Conservation (phyloP, 2,888 invertebrate genomes). For the Andrena praecox region DNA sequence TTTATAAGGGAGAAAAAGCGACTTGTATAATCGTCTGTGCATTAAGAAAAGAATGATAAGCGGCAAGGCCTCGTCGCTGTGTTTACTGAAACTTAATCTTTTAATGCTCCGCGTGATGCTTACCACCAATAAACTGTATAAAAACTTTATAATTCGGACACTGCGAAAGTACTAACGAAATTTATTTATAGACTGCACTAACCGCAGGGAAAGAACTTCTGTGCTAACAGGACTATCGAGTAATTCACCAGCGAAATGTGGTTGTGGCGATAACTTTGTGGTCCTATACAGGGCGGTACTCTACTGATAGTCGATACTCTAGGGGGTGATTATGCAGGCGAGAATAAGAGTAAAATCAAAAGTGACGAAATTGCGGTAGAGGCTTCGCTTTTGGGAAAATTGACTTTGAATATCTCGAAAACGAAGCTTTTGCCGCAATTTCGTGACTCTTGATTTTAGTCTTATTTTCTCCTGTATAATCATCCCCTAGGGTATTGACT, state of each 20-base stretch:
- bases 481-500: no score
- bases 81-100: conserved; percentile 23
- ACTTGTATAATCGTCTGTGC: conserved; percentile 3
- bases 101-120: conserved; percentile 7
- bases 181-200: conserved; percentile 26
- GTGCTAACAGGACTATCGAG: background rate
- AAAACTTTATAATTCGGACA: background rate
- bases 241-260: background rate
- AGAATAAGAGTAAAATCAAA: no score
- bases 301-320: no score
- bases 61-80: conserved; percentile 14
- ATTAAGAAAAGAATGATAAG: background rate
- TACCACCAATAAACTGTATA: background rate
- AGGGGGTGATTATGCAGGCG: no score
- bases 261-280: conserved; percentile 13
- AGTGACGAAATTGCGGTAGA: no score
- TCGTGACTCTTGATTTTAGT: no score
- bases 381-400: no score
- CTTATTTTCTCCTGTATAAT: no score
- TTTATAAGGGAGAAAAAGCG: conserved; percentile 16
- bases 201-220: background rate
- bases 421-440: no score
- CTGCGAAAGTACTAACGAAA: background rate
- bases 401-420: no score
- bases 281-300: background rate